These are phyloP conservation scores for Mohoua ochrocephala DNA, from an alignment of 2,113 vertebrate genomes.

Conservation along the genomic window DNA sequence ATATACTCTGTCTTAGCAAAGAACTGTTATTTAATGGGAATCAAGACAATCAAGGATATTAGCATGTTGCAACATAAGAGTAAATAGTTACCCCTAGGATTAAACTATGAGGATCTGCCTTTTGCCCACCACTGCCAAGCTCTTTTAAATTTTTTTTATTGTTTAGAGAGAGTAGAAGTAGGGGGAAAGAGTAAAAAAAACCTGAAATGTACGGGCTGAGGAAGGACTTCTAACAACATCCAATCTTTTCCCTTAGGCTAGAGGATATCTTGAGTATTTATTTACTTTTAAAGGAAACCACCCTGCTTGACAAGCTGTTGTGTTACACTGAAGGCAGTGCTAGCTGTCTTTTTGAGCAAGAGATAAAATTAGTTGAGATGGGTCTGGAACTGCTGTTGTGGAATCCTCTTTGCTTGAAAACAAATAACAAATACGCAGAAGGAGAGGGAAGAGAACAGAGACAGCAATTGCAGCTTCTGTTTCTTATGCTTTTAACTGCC, in stretches of 20 bases:
- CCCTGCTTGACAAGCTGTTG: constrained; percentile 62
- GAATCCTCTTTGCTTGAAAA: constrained; percentile 52
- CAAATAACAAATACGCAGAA: constrained; percentile 56
- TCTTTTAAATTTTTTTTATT: background rate
- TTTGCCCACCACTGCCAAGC: background rate
- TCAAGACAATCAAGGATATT: background rate
- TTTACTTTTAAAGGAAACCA: constrained; percentile 53
- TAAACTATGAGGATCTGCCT: background rate
- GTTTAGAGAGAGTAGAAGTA: background rate
- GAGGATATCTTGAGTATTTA: constrained; percentile 35
- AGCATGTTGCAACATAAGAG: background rate
- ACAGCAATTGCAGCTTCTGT: background rate
- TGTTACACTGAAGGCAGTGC: constrained; percentile 54
- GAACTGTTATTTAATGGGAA: background rate
- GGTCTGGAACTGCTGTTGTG: constrained; percentile 28
- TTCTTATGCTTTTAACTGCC: background rate
- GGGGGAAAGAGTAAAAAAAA: background rate
- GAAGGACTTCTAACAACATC: background rate
- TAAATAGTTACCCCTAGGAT: background rate
- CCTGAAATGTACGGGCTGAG: background rate
- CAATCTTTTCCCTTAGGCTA: constrained; percentile 16
- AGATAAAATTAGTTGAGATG: constrained; percentile 57
- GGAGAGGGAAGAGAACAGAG: constrained; percentile 25
- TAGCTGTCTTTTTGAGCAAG: constrained; percentile 32
- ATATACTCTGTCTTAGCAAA: background rate